Percentiles rank a stretch among this genome's conserved stretches.
Conservation (phyloP, 2,888 invertebrate species). For the Ferrisia virgata region DNA sequence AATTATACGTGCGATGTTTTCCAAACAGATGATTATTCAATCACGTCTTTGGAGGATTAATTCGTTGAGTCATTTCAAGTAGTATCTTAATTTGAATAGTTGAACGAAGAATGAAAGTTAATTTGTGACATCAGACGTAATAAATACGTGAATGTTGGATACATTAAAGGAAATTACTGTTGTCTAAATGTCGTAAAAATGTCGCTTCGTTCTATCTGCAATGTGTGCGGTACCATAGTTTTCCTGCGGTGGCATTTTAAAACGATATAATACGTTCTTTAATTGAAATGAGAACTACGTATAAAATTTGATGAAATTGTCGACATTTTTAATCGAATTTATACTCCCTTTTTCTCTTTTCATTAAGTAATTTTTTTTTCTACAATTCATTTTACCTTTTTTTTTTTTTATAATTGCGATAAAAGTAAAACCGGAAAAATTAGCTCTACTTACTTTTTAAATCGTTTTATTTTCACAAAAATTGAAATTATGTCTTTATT, state of each 20-base stretch:
- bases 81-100: not conserved
- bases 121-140: not conserved
- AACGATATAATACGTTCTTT: not conserved
- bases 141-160: not conserved
- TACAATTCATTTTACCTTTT: not conserved
- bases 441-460: no score
- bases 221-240: not conserved
- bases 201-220: not conserved
- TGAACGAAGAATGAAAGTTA: not conserved
- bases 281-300: not conserved
- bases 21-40: not conserved
- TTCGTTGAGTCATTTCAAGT: not conserved
- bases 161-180: not conserved
- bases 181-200: not conserved
- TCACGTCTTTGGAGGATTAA: not conserved
- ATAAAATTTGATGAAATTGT: not conserved
- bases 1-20: constrained; percentile 10
- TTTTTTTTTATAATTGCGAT: not conserved
- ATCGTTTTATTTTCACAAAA: no score
- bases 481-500: no score
- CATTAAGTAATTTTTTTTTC: not conserved
- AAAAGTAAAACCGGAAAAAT: no score
- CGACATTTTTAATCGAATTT: not conserved
- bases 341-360: no score
- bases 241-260: not conserved